These are phyloP conservation scores for Gobius niger DNA, from an alignment of 2,113 vertebrate species.

Conservation along the genomic window DNA sequence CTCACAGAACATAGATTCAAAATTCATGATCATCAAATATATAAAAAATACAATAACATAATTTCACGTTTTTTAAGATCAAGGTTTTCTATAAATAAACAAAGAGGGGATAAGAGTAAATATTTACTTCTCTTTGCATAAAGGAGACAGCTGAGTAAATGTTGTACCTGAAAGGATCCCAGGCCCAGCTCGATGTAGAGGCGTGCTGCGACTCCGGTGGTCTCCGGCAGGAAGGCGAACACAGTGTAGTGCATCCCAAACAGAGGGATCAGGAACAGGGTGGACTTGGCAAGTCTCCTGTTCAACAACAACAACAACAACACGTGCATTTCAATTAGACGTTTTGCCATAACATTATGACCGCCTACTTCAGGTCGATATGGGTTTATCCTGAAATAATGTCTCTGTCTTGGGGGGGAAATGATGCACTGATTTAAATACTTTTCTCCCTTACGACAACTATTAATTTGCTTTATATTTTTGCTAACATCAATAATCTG, in stretches of 20 bases:
- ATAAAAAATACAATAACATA: too few relatives aligned
- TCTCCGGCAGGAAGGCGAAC: constrained; percentile 91
- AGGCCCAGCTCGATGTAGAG: constrained; percentile 91
- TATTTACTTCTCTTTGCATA: neutral
- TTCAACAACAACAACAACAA: constrained; percentile 2
- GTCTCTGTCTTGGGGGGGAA: too few relatives aligned
- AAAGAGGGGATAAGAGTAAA: neutral
- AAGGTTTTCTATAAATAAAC: neutral
- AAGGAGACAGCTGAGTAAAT: neutral
- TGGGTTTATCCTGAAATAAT: too few relatives aligned
- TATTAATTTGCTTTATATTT: too few relatives aligned
- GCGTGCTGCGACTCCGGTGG: constrained; percentile 82
- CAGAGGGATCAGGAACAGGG: constrained; percentile 92
- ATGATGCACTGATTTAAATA: too few relatives aligned
- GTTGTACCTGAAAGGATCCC: constrained; percentile 92
- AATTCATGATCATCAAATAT: too few relatives aligned
- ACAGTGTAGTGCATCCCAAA: constrained; percentile 95
- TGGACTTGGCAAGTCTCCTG: constrained; percentile 94
- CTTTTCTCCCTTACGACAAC: too few relatives aligned
- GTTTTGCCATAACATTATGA: neutral
- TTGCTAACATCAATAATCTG: too few relatives aligned
- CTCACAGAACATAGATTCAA: too few relatives aligned
- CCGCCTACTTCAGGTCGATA: neutral
- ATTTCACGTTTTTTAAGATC: too few relatives aligned
- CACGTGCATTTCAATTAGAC: neutral